phyloP scores from a whole-genome alignment of 1,140 invertebrate genomes.

The Trichonephila inaurata region DNA sequence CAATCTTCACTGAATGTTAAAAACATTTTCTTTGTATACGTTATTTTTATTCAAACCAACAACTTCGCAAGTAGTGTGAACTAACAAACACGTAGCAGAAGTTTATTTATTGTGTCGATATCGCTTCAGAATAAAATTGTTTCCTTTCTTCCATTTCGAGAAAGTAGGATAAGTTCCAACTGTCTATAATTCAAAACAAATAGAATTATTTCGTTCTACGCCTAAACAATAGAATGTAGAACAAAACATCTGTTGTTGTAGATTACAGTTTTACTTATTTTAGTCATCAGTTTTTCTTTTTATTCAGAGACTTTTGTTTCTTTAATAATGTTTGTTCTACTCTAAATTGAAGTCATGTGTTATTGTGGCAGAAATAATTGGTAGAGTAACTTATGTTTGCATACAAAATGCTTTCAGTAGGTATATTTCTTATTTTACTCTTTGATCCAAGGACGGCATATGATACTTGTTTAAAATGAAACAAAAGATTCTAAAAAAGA shows the following conservation, averaged over 20 bases:
- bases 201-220: not conserved
- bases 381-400: not conserved
- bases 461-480: no score
- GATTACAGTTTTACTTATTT: not conserved
- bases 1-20: no score
- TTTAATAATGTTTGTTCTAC: not conserved
- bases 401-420: not conserved
- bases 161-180: no score
- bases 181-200: slow-evolving; percentile 16
- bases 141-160: no score
- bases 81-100: not conserved
- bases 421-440: not conserved
- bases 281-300: not conserved
- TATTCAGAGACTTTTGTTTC: not conserved
- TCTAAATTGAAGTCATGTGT: not conserved
- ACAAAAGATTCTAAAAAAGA: not conserved
- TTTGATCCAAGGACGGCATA: not conserved
- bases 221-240: not conserved
- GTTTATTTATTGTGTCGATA: not conserved
- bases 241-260: not conserved
- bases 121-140: not conserved
- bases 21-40: no score
- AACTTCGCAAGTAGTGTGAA: not conserved
- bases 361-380: not conserved
- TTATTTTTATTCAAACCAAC: no score